Base-by-base conservation (phyloP, 2,797 vertebrate genomes). In the Loris lydekkerianus region DNA sequence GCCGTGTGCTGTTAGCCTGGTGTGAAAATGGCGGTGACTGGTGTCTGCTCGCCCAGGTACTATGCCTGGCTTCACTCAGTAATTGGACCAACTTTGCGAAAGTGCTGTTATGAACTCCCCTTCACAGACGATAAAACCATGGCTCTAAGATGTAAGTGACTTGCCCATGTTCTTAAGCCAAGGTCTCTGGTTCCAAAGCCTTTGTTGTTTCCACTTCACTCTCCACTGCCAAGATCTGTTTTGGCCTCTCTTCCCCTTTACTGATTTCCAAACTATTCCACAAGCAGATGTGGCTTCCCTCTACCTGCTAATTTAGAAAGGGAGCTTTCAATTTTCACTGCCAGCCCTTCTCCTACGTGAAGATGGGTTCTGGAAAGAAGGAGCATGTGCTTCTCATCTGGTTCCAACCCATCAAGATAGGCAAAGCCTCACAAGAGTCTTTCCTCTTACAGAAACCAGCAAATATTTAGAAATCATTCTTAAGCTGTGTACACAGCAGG, bases 381-480 rank as follows among this genome's bases (percentile, higher is more conserved):
- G 20, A 85, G 49, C 75, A 86, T 46, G 3, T 21, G 40, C 49
- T 91, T 93, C 46, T 63, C 10, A 2, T 25, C 29, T 61, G 56
- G 34, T 73, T 87, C 34, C 25, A 78, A 37, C 61, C 53, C 15
- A 0, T 53, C 40, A 53, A 60, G 34, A 43, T 14, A 53, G 34
- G 9, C 49, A 37, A 63, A 75, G 10, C n/a, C 27, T 67, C n/a
- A 43, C 7, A 77, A 73, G 20, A 18, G 58, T 46, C 40, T 67
- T 83, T 85, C 69, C 27, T 82, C 5, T 53, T 73, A 84, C 10
- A 83, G 78, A 83, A 67, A 40, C 18, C 7, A 27, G 65, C 75
- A 95, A 93, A 95, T 94, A 77, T 73, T 96, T 94, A 83, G 77
- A 72, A 90, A 87, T 56, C 20, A 31, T 81, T 81, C 60, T 88